Percentiles rank a stretch among this genome's conserved stretches.
These are phyloP conservation scores for Polydrusus pterygomalis DNA, from an alignment of 2,888 invertebrate species.

Conservation along the genomic window DNA sequence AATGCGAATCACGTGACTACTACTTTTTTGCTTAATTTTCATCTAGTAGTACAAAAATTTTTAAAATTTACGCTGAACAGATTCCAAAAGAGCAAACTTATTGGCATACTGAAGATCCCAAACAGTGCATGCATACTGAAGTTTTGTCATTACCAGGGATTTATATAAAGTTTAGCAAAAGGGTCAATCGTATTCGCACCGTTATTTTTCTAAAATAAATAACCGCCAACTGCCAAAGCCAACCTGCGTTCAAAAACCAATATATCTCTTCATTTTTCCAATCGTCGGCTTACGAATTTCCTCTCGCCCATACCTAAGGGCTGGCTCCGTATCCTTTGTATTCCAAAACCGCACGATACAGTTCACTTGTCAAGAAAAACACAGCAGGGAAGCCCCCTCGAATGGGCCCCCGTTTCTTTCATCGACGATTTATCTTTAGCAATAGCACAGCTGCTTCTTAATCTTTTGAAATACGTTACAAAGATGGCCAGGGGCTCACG, in stretches of 20 bases:
- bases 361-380: constrained; percentile 53
- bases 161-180: no score
- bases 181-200: no score
- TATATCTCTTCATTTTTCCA: not conserved
- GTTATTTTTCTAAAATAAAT: no score
- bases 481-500: constrained; percentile 17
- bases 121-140: no score
- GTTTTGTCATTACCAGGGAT: no score
- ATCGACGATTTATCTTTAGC: constrained; percentile 42
- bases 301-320: not conserved
- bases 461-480: constrained; percentile 30
- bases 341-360: constrained; percentile 41
- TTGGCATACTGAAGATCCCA: no score
- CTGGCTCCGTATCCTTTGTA: constrained; percentile 40
- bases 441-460: constrained; percentile 37
- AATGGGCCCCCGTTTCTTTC: constrained; percentile 33
- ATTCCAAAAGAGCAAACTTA: no score
- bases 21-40: no score
- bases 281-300: not conserved
- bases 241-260: not conserved
- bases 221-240: not conserved
- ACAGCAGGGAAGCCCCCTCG: constrained; percentile 32
- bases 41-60: no score
- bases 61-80: no score
- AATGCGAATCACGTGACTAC: no score